A percentile compares a stretch with the other conserved stretches of the same genome.
Evolutionary conservation across 2,797 vertebrate species (phyloP).

Genomic region (Tenualosa ilisha): DNA sequence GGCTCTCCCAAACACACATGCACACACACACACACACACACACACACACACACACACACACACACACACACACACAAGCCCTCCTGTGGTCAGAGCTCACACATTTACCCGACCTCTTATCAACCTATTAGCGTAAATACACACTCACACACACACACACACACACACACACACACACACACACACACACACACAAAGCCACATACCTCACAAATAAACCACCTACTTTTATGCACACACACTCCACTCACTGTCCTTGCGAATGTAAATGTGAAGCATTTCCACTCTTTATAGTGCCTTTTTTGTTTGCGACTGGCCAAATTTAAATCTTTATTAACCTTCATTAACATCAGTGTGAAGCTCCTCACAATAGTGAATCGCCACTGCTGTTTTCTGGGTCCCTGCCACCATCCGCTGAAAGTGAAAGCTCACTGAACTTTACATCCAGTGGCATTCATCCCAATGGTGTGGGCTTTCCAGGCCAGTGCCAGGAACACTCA

Average conservation of each 20-base stretch:
- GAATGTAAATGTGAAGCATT: not conserved
- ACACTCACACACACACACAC: conserved; percentile 31
- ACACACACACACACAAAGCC: not conserved
- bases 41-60: conserved; percentile 13
- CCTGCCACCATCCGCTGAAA: not conserved
- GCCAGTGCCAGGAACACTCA: not conserved
- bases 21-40: not conserved
- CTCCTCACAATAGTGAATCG: not conserved
- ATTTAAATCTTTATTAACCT: conserved; percentile 2
- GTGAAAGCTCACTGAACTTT: conserved; percentile 4
- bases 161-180: conserved; percentile 28
- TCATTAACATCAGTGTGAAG: conserved; percentile 19
- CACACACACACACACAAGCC: not conserved
- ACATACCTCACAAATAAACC: not conserved
- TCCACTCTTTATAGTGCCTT: not conserved
- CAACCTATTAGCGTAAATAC: conserved; percentile 21
- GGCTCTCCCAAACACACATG: not conserved
- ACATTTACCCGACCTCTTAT: conserved; percentile 30
- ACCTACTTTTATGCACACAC: conserved; percentile 16
- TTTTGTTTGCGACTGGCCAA: not conserved
- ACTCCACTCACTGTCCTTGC: conserved; percentile 2
- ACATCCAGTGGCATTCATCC: not conserved
- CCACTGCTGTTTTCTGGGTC: not conserved
- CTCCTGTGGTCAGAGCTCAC: conserved; percentile 31
- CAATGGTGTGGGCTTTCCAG: not conserved